Evolutionary conservation across 2,888 invertebrate species (phyloP), one percentile per base, ranked within the genome.

Genomic region (Clepsis dumicolana): DNA sequence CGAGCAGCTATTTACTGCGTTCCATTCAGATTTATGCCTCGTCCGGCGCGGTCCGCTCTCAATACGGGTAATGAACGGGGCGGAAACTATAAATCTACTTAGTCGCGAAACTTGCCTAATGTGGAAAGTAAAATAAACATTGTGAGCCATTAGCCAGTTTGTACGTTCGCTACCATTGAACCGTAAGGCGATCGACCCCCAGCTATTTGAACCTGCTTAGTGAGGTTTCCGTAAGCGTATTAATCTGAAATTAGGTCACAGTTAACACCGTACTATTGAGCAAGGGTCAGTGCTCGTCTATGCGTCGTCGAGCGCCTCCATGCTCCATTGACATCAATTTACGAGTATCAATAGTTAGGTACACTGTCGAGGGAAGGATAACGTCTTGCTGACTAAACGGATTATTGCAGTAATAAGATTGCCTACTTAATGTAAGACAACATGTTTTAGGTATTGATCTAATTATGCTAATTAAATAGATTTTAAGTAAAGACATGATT

Each of bases 211-310:
- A 90, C 91, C 88, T 81, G 88, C 89, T 90, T 92, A 88, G 92
- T 92, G 91, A 91, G 93, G 93, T 93, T 93, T 93, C 93, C 89
- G 87, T 93, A 93, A 91, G 88, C 89, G 92, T 89, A 93, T 93
- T 93, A 93, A 93, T 93, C 85, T 87, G 83, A 90, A 93, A 93
- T 93, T 93, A 89, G 93, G 93, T 93, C 93, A 82, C 87, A 88
- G 88, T 89, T 90, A 89, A 91, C 89, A 85, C 86, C 80, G 82
- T 80, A 77, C 83, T 87, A 87, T 88, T 85, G 87, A 87, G 85
- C 86, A 83, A 84, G 84, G 91, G 91, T 92, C 91, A 90, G 77
- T 88, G 87, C 77, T 83, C 90, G 73, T 72, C 72, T 61, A 66
- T 73, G 71, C 70, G 57, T 54, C 25, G 56, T 48, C 57, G 50